Percentiles rank a stretch among this genome's conserved stretches.
Evolutionary conservation across 2,113 vertebrate species (phyloP).

Genomic region (Solea solea): DNA sequence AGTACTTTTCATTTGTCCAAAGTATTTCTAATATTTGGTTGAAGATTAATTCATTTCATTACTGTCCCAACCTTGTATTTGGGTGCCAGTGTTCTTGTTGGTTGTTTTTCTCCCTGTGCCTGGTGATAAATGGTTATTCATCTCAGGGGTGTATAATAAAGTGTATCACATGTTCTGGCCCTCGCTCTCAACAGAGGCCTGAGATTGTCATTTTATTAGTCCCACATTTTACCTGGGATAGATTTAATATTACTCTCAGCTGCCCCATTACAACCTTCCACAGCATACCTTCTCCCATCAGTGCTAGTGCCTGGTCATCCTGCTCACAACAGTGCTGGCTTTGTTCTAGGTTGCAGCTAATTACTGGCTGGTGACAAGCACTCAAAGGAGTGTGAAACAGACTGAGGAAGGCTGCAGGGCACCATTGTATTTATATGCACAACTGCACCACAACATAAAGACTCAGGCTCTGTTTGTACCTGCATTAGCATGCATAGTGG

Average conservation of each 20-base stretch:
- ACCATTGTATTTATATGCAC: constrained; percentile 12
- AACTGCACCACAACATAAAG: not conserved
- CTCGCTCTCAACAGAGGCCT: not conserved
- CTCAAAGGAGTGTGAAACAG: constrained; percentile 39
- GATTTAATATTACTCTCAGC: not conserved
- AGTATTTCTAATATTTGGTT: not conserved
- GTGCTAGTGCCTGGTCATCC: not conserved
- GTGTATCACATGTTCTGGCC: not conserved
- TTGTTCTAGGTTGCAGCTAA: constrained; percentile 39
- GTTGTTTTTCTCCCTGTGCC: not conserved
- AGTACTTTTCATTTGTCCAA: too few relatives aligned
- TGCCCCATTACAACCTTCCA: constrained; percentile 1
- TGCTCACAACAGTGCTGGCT: constrained; percentile 20
- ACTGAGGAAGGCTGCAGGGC: constrained; percentile 16
- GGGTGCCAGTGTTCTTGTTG: not conserved
- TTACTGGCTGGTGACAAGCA: constrained; percentile 43
- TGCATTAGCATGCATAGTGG: not conserved
- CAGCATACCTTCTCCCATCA: not conserved
- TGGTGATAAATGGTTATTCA: too few relatives aligned
- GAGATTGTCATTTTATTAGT: not conserved
- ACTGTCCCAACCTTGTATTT: not conserved
- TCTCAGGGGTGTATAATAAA: not conserved
- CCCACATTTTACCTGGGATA: not conserved
- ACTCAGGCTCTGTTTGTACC: not conserved
- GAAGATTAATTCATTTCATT: not conserved